Conservation (phyloP, 2,113 vertebrate genomes). For the Anhinga anhinga region DNA sequence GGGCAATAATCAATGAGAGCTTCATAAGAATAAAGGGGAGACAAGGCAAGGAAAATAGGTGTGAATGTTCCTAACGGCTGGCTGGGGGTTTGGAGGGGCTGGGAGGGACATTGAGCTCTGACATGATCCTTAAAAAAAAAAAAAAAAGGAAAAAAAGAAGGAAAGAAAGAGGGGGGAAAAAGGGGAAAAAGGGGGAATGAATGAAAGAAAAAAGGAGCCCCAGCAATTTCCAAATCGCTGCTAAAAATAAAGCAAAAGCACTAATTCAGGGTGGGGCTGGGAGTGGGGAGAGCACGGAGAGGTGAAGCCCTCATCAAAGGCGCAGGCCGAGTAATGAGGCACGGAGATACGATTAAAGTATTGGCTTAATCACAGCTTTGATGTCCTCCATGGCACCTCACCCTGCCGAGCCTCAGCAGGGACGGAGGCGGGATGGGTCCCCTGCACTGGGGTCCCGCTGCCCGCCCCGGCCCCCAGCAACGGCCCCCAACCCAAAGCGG, state of each 20-base stretch:
- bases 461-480: not conserved
- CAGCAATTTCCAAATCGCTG: slow-evolving; percentile 51
- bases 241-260: slow-evolving; percentile 68
- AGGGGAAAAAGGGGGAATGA: not conserved
- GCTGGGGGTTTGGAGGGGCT: slow-evolving; percentile 27
- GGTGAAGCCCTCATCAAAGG: slow-evolving; percentile 83
- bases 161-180: not conserved
- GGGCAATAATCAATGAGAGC: slow-evolving; percentile 93
- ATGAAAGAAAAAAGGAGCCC: not conserved
- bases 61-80: slow-evolving; percentile 76
- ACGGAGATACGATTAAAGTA: slow-evolving; percentile 82
- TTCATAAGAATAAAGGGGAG: slow-evolving; percentile 88
- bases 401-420: slow-evolving; percentile 45
- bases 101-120: not conserved
- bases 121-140: not conserved
- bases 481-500: not conserved
- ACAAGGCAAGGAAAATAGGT: slow-evolving; percentile 74
- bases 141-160: not conserved
- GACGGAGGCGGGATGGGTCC: not conserved
- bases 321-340: slow-evolving; percentile 67
- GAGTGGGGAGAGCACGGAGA: slow-evolving; percentile 42
- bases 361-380: slow-evolving; percentile 83
- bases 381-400: slow-evolving; percentile 78
- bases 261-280: slow-evolving; percentile 35
- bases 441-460: slow-evolving; percentile 53